Evolutionary conservation across 2,888 invertebrate genomes (phyloP).

Genomic region (Spisula solida): DNA sequence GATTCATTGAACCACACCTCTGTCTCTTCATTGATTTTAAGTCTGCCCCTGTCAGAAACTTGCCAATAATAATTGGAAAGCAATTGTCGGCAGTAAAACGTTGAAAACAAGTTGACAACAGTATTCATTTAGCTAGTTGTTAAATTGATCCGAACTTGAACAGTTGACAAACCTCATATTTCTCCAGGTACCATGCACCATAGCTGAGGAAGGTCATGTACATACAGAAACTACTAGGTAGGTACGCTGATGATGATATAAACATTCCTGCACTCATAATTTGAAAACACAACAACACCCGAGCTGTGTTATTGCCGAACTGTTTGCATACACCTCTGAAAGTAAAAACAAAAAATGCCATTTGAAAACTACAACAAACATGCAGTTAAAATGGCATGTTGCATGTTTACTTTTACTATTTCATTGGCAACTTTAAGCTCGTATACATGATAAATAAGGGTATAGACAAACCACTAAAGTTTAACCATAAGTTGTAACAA

Average conservation of each 20-base stretch:
- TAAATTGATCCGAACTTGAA: too few relatives aligned
- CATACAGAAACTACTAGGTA: constrained; percentile 98
- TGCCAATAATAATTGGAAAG: too few relatives aligned
- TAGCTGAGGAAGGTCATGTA: constrained; percentile 94
- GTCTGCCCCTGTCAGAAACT: too few relatives aligned
- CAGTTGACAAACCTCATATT: constrained; percentile 88
- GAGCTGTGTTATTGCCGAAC: constrained; percentile 92
- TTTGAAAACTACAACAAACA: background rate
- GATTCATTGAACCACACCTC: too few relatives aligned
- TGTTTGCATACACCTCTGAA: constrained; percentile 91
- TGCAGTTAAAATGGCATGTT: background rate
- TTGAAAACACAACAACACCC: constrained; percentile 90
- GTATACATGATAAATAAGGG: background rate
- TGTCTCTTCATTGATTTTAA: too few relatives aligned
- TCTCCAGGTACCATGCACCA: constrained; percentile 95
- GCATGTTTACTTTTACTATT: background rate
- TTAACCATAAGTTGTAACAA: too few relatives aligned
- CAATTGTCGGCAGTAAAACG: too few relatives aligned
- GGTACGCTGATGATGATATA: constrained; percentile 94
- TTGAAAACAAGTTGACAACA: too few relatives aligned
- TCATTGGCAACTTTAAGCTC: background rate
- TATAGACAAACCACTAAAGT: too few relatives aligned
- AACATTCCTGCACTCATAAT: constrained; percentile 97
- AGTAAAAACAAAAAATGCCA: background rate
- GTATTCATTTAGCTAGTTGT: too few relatives aligned